Conservation (phyloP, 2,888 invertebrate species). For the Villa cingulata region DNA sequence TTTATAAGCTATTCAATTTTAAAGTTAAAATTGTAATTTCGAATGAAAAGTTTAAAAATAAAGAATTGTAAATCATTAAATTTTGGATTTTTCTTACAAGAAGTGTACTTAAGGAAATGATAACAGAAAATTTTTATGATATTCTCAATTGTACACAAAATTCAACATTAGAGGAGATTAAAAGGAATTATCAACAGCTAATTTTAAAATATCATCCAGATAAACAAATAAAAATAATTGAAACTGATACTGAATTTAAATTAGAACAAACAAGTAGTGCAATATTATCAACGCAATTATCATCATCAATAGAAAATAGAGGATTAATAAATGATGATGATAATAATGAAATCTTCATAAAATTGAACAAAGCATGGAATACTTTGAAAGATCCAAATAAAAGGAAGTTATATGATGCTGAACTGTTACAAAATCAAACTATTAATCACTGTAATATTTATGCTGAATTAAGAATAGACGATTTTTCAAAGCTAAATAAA, state of each 20-base stretch:
- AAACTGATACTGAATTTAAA: slow-evolving; percentile 3
- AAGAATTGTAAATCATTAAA: neutral
- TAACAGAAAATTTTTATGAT: slow-evolving; percentile 25
- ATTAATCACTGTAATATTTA: slow-evolving; percentile 45
- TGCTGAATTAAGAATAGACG: slow-evolving; percentile 37
- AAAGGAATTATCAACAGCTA: slow-evolving; percentile 31
- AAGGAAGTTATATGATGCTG: slow-evolving; percentile 52
- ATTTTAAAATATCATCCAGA: slow-evolving; percentile 35
- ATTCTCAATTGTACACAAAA: slow-evolving; percentile 22
- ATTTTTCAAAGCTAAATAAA: slow-evolving; percentile 6
- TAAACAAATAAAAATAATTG: slow-evolving; percentile 20
- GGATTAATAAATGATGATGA: too few relatives aligned
- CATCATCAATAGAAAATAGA: neutral
- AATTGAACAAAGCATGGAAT: slow-evolving; percentile 59
- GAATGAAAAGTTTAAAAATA: too few relatives aligned
- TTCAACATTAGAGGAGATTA: slow-evolving; percentile 27
- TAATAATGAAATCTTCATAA: slow-evolving; percentile 34
- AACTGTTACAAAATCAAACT: slow-evolving; percentile 43
- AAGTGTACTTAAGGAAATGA: slow-evolving; percentile 5
- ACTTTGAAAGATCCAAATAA: slow-evolving; percentile 45
- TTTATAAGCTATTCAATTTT: too few relatives aligned
- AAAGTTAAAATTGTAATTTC: too few relatives aligned
- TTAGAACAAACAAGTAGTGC: too few relatives aligned
- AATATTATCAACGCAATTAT: too few relatives aligned
- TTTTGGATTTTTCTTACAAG: too few relatives aligned